Base-by-base conservation (phyloP, 2,888 invertebrate genomes). In the Chymomyza amoena region DNA sequence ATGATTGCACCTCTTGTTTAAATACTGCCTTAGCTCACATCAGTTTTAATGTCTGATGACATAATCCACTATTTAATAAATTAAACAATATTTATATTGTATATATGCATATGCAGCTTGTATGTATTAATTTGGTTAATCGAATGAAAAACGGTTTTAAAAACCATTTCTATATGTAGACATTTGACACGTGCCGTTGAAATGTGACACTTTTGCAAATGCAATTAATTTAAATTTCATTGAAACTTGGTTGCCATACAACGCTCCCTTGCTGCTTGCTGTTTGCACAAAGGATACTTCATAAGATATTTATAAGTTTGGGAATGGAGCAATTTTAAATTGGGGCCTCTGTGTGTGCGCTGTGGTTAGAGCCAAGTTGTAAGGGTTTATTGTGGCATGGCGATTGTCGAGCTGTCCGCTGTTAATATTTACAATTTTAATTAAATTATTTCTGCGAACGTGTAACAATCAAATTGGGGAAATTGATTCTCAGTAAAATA, bases 371-470 rank as follows among this genome's bases (percentile, higher is more conserved):
- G 20, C 15, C 4, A 50, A 59, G 59, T 25, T 18, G n/a, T 20
- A 64, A 72, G 59, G 68, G 68, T 77, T 75, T 70, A 68, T 66
- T 59, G 59, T 65, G 70, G 75, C 70, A 70, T 72, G 72, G 52
- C 28, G 32, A 54, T 50, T 59, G 39, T 25, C 59, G 13, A 5
- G 16, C 65, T 65, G 64, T 39, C 69, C 73, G 63, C 50, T 52
- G 64, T 50, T 71, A 68, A 64, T 61, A 61, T 66, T 62, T 72
- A 66, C 76, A 64, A 68, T 67, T 64, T 80, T 80, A 84, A 84
- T 80, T 76, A 52, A 73, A 69, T 80, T 80, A 74, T 66, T 60
- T 73, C 60, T 36, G n/a, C 51, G 51, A 54, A 32, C 50, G 15
- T 15, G 16, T 60, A 45, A 45, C 13, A 45, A 65, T 25, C 25